Conservation (phyloP, 1,140 invertebrate species). For the Hylyphantes graminicola region DNA sequence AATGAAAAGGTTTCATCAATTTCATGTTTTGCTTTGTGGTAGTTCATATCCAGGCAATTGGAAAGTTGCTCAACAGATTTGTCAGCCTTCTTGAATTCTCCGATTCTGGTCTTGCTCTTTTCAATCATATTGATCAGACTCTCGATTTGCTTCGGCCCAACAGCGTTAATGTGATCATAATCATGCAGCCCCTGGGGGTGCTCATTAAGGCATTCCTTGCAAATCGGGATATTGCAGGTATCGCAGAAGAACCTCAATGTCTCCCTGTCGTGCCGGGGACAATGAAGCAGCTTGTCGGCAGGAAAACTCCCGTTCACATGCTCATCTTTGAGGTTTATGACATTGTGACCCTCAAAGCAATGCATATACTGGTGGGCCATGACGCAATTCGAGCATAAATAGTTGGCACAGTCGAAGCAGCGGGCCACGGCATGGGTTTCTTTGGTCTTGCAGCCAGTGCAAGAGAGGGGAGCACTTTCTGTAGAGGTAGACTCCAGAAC, state of each 20-base stretch:
- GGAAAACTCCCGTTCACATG: constrained; percentile 71
- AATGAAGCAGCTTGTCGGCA: constrained; percentile 81
- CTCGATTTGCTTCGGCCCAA: constrained; percentile 86
- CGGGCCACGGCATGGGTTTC: constrained; percentile 85
- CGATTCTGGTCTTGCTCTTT: constrained; percentile 84
- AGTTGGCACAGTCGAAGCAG: constrained; percentile 95
- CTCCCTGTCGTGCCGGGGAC: constrained; percentile 87
- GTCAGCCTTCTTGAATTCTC: constrained; percentile 83
- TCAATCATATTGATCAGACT: constrained; percentile 81
- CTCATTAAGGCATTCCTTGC: constrained; percentile 90
- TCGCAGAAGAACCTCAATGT: constrained; percentile 91
- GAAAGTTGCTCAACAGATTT: constrained; percentile 87
- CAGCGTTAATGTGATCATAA: constrained; percentile 85
- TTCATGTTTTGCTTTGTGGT: constrained; percentile 93
- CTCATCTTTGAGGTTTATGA: constrained; percentile 85
- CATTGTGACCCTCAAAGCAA: constrained; percentile 96
- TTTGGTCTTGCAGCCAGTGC: constrained; percentile 88
- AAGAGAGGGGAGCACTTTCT: constrained; percentile 67
- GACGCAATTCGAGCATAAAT: constrained; percentile 94
- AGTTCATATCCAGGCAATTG: constrained; percentile 86
- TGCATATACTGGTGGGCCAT: constrained; percentile 99
- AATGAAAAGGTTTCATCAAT: constrained; percentile 95
- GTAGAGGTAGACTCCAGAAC: constrained; percentile 67
- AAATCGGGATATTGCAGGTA: constrained; percentile 88
- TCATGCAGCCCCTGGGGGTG: constrained; percentile 90